These are phyloP conservation scores for Aythya baeri DNA, from an alignment of 2,113 vertebrate species.

Conservation along the genomic window DNA sequence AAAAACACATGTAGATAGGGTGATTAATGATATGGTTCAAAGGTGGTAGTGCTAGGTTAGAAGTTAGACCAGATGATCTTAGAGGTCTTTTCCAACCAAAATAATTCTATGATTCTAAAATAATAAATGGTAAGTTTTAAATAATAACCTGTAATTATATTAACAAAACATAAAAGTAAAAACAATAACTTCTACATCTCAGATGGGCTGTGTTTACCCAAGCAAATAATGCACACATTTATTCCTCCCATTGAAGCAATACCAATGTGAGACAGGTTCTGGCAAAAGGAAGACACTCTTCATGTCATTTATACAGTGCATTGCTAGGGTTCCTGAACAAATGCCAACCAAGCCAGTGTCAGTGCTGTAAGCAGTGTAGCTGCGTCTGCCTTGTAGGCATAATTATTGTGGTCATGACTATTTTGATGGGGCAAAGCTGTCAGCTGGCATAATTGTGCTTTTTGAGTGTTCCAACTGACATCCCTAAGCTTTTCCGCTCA, in stretches of 20 bases:
- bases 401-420: too few relatives aligned
- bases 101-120: too few relatives aligned
- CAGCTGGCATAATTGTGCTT: neutral
- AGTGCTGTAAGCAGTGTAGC: neutral
- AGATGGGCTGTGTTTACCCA: neutral
- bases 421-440: accelerated
- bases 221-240: neutral
- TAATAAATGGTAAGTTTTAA: neutral
- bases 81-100: too few relatives aligned
- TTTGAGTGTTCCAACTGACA: accelerated
- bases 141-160: neutral
- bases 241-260: neutral
- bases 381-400: too few relatives aligned
- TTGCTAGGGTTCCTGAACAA: neutral
- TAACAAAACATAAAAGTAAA: neutral
- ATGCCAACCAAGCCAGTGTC: neutral
- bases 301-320: neutral
- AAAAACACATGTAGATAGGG: too few relatives aligned
- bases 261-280: too few relatives aligned
- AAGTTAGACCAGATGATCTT: too few relatives aligned
- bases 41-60: too few relatives aligned
- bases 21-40: too few relatives aligned
- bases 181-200: neutral
- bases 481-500: neutral
- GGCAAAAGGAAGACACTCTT: neutral